Conservation (phyloP, 2,888 invertebrate species). For the Aelia acuminata region DNA sequence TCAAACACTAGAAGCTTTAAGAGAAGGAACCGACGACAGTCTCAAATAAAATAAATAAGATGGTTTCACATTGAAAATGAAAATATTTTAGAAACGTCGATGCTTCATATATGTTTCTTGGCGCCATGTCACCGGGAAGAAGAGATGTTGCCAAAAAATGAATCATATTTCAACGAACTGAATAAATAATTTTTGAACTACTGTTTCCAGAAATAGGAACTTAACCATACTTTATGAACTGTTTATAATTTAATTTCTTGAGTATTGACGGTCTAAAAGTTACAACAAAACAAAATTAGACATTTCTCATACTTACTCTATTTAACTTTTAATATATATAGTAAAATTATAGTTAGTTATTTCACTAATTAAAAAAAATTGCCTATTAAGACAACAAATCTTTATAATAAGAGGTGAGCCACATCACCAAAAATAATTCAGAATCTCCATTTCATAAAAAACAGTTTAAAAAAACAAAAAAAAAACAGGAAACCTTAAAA, state of each 20-base stretch:
- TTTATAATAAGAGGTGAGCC: too few species aligned
- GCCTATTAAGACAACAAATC: too few species aligned
- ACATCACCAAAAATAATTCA: too few species aligned
- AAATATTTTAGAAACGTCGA: neutral
- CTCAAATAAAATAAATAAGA: neutral
- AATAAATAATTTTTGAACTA: neutral
- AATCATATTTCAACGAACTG: neutral
- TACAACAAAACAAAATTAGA: too few species aligned
- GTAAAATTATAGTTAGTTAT: too few species aligned
- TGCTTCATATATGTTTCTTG: neutral
- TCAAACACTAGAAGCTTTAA: neutral
- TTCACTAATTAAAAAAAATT: too few species aligned
- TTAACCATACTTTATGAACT: neutral
- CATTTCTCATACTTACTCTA: too few species aligned
- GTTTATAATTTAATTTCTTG: neutral
- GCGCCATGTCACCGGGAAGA: neutral
- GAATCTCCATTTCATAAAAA: too few species aligned
- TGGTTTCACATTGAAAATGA: neutral
- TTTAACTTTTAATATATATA: too few species aligned
- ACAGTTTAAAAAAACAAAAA: too few species aligned
- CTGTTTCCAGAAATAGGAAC: neutral
- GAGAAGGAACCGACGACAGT: neutral
- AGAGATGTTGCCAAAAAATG: neutral
- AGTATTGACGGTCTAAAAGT: too few species aligned
- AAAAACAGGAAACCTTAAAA: too few species aligned